phyloP scores from a whole-genome alignment of 1,140 invertebrate genomes.

The Phymastichus coffea region DNA sequence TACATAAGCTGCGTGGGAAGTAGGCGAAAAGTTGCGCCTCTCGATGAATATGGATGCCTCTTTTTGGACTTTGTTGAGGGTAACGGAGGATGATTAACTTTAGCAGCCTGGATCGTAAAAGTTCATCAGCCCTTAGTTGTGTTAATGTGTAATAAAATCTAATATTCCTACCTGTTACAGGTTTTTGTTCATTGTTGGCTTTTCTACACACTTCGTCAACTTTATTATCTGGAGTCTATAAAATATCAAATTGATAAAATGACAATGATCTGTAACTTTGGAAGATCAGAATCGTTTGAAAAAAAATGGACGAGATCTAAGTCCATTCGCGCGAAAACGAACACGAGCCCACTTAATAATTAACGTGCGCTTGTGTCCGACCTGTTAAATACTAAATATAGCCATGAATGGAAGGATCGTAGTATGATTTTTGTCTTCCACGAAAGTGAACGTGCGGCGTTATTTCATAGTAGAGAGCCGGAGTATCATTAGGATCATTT shows the following conservation, averaged over 20 bases:
- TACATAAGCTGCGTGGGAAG: not conserved
- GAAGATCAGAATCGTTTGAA: no score
- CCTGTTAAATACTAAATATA: slow-evolving; percentile 20
- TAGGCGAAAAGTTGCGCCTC: not conserved
- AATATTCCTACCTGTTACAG: no score
- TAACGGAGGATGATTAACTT: slow-evolving; percentile 9
- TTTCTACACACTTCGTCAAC: no score
- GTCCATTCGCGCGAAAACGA: not conserved
- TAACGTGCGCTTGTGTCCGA: slow-evolving; percentile 20
- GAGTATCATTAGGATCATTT: slow-evolving; percentile 28
- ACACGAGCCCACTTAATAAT: no score
- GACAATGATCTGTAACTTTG: no score
- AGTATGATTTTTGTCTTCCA: slow-evolving; percentile 20
- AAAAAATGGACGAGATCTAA: no score
- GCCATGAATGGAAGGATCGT: slow-evolving; percentile 23
- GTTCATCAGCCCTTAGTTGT: slow-evolving; percentile 25
- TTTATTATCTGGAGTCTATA: no score
- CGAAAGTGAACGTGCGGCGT: slow-evolving; percentile 20
- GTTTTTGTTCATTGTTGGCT: no score
- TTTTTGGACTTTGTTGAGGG: slow-evolving; percentile 4
- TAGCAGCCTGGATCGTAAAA: slow-evolving; percentile 25
- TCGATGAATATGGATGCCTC: slow-evolving; percentile 25
- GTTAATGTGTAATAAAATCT: no score
- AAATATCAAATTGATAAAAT: no score
- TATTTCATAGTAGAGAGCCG: slow-evolving; percentile 17